phyloP scores from a whole-genome alignment of 2,888 invertebrate genomes.

The Cyrtodaria siliqua region DNA sequence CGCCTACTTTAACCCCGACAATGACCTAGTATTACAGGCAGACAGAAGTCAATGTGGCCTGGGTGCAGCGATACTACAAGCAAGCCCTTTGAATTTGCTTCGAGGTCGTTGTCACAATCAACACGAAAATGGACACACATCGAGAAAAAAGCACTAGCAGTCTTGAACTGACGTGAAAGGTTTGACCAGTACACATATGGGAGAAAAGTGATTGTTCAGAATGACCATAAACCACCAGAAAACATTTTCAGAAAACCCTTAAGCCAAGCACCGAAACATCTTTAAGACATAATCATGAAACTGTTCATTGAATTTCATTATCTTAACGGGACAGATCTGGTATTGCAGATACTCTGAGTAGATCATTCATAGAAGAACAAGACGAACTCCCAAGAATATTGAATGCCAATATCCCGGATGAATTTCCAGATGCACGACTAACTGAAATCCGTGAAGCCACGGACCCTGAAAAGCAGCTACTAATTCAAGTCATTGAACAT shows the following conservation, averaged over 20 bases:
- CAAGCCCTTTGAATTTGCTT: slow-evolving; percentile 12
- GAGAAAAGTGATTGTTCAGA: slow-evolving; percentile 3
- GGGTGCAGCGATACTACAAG: slow-evolving; percentile 55
- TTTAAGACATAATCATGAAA: slow-evolving; percentile 55
- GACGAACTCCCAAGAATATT: background rate
- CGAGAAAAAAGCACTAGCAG: slow-evolving; percentile 3
- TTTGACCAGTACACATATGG: slow-evolving; percentile 13
- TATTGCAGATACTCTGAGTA: slow-evolving; percentile 49
- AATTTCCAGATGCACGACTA: slow-evolving; percentile 22
- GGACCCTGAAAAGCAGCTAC: background rate
- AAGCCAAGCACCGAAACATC: slow-evolving; percentile 31
- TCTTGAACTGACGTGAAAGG: background rate
- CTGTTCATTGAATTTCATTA: no score
- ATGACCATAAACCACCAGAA: no score
- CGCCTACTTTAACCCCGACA: slow-evolving; percentile 39
- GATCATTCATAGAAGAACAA: slow-evolving; percentile 28
- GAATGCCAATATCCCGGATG: background rate
- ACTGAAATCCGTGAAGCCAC: slow-evolving; percentile 19
- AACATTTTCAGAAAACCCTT: no score
- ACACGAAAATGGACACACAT: background rate
- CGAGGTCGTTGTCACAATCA: slow-evolving; percentile 7
- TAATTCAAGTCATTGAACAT: slow-evolving; percentile 5
- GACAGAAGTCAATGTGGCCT: no score
- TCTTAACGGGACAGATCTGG: no score
- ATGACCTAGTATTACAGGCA: slow-evolving; percentile 49